Conservation (phyloP, 2,113 vertebrate genomes). For the Astur gentilis region DNA sequence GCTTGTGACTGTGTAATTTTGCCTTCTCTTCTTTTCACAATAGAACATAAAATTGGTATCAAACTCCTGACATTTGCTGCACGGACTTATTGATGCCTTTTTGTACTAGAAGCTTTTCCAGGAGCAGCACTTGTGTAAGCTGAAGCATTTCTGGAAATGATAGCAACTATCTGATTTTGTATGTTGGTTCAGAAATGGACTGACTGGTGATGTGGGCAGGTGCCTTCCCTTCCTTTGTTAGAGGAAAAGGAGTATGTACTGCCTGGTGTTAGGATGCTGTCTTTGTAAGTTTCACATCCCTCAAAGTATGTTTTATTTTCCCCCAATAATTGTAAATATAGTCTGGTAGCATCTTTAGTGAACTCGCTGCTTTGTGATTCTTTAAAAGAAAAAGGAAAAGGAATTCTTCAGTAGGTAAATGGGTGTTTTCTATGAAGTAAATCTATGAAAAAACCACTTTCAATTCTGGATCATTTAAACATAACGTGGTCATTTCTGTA, state of each 20-base stretch:
- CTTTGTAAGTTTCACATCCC: neutral
- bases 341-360: neutral
- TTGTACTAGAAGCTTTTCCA: neutral
- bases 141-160: neutral
- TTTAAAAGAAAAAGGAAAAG: neutral
- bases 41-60: neutral
- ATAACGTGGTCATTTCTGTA: neutral
- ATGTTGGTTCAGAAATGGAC: neutral
- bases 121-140: neutral
- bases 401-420: neutral
- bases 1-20: neutral
- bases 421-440: neutral
- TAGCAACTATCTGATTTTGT: neutral
- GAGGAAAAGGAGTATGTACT: neutral
- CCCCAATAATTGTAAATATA: neutral
- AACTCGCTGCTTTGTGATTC: neutral
- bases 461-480: neutral
- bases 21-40: neutral
- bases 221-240: neutral
- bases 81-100: neutral
- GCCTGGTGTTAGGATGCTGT: neutral
- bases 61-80: neutral
- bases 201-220: neutral
- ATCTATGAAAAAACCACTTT: neutral
- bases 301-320: neutral